phyloP scores from a whole-genome alignment of 2,888 invertebrate genomes.

The Drosophila atroscutellata region DNA sequence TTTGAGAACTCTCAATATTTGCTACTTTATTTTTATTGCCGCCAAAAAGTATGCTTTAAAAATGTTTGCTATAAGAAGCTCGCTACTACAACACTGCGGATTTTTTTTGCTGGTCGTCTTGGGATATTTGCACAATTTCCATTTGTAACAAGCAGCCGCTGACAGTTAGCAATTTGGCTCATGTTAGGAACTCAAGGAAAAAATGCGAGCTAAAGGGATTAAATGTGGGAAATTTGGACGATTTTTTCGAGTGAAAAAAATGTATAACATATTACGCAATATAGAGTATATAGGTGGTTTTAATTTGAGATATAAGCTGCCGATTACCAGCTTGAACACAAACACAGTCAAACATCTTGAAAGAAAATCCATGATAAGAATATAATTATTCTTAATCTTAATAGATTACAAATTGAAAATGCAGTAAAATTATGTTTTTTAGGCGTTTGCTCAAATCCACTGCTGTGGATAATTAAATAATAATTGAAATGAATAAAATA shows the following conservation, averaged over 20 bases:
- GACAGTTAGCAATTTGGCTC: slow-evolving; percentile 8
- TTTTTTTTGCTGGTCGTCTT: not conserved
- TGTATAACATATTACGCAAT: not conserved
- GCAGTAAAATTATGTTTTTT: not conserved
- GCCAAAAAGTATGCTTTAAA: slow-evolving; percentile 27
- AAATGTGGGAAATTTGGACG: not conserved
- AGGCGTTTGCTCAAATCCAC: too few relatives aligned
- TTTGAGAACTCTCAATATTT: too few relatives aligned
- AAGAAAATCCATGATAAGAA: not conserved
- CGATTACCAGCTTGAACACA: not conserved
- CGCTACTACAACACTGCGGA: not conserved
- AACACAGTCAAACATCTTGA: not conserved
- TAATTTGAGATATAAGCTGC: not conserved
- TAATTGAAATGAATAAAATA: not conserved
- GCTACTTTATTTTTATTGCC: not conserved
- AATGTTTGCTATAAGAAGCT: slow-evolving; percentile 7
- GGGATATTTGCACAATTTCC: slow-evolving; percentile 23
- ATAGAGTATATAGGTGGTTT: not conserved
- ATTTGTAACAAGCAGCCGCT: slow-evolving; percentile 17
- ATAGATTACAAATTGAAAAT: not conserved
- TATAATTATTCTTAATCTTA: not conserved
- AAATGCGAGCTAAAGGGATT: not conserved
- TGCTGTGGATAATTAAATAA: not conserved
- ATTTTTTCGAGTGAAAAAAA: not conserved
- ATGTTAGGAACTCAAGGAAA: not conserved